Evolutionary conservation across 92 coral and sea anemone species (phyloP), one percentile per base, ranked within the genome.

Genomic region (Desmophyllum pertusum): DNA sequence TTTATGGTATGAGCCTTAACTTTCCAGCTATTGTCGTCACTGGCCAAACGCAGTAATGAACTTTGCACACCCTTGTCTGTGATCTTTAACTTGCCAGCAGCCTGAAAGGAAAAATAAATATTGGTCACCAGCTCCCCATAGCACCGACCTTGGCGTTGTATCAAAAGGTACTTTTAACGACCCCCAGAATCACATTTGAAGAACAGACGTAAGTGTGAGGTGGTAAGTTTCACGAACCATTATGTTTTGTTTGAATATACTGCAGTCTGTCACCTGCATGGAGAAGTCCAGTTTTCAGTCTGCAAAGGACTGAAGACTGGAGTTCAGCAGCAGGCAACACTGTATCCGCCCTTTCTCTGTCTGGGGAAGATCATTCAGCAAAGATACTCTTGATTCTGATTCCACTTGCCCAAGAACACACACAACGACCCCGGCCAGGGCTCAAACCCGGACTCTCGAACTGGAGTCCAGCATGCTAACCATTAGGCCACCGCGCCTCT

Each of bases 1-100:
- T 96, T 94, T 37, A 96, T 94, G 51, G 97, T 94, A 55, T 94
- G 98, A 0, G 99, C 99, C 75, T 96, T 96, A 67, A 96, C 97
- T 74, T 96, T 96, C 99, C 99, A 96, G 81, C 98, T 96, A 23
- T 94, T 88, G 79, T 96, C 99, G 15, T 91, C 94, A 55, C 92
- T 88, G n/a, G 98, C 97, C 14, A 96, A 64, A 30, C 85, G 59
- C 35, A 92, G 89, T 21, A 96, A 90, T 40, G 91, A 90, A 21
- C 73, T 78, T 14, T 91, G 40, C 52, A 91, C 85, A 51, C 90
- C 92, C 57, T 96, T 91, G 72, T 96, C 97, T 3, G 99, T 92
- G 62, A 95, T 90, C 76, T 91, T 85, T 25, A 96, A 80, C 78
- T 80, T 88, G 15, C 95, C 99, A 6, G 96, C 93, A 31, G 91